A percentile compares a stretch with the other conserved stretches of the same genome.
phyloP scores from a whole-genome alignment of 2,113 vertebrate genomes.

The Podocnemis expansa region DNA sequence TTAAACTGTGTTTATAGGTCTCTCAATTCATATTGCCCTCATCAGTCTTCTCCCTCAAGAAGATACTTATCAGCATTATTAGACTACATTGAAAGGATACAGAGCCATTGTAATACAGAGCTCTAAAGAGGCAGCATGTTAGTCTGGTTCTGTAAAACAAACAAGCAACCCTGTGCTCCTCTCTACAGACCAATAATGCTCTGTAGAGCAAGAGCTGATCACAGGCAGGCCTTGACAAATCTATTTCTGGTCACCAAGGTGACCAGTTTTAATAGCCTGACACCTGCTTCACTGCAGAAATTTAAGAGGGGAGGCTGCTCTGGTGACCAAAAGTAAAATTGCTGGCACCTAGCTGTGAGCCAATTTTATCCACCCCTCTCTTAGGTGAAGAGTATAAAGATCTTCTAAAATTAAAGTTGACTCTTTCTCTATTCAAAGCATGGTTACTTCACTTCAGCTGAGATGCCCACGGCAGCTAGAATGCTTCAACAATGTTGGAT shows the following conservation, averaged over 20 bases:
- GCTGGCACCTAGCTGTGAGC: no score
- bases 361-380: no score
- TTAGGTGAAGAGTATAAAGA: background rate
- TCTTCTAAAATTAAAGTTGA: background rate
- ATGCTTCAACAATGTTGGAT: background rate
- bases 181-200: conserved; percentile 49
- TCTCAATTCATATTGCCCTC: conserved; percentile 35
- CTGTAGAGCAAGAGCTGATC: background rate
- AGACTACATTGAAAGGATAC: conserved; percentile 34
- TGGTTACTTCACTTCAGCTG: background rate
- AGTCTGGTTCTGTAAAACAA: no score
- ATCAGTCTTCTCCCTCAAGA: background rate
- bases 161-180: conserved; percentile 34
- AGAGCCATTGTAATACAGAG: background rate
- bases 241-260: no score
- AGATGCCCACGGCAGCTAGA: background rate
- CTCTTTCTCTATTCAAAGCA: no score
- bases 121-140: no score
- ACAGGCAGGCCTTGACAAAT: no score
- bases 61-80: conserved; percentile 36
- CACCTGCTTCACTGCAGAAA: no score
- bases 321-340: no score
- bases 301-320: no score
- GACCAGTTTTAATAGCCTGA: no score
- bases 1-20: conserved; percentile 60